Conservation (phyloP, 1,140 invertebrate species). For the Drosophila pachea region DNA sequence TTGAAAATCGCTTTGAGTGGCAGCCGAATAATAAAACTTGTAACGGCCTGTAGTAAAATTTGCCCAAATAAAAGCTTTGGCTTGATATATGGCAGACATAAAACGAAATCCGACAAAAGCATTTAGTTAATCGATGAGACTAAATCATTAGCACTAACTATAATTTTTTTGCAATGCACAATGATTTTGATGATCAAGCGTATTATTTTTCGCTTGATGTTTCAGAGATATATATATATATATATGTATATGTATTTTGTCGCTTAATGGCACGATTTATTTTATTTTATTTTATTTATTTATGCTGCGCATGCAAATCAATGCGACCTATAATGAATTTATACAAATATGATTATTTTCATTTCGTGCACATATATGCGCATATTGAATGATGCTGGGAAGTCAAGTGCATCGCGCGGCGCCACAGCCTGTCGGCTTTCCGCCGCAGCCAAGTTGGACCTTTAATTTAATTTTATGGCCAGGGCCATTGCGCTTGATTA, state of each 20-base stretch:
- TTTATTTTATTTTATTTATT: slow-evolving; percentile 9
- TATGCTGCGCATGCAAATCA: slow-evolving; percentile 14
- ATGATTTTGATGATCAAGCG: too few species aligned
- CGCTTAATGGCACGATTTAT: too few species aligned
- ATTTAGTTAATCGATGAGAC: neutral
- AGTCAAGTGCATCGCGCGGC: slow-evolving; percentile 23
- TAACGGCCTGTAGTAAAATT: neutral
- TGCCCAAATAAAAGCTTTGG: neutral
- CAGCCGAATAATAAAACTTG: slow-evolving; percentile 2
- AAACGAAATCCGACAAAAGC: neutral
- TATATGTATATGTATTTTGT: neutral
- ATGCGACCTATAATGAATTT: slow-evolving; percentile 3
- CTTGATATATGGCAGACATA: too few species aligned
- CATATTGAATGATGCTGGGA: neutral
- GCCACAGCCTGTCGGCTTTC: slow-evolving; percentile 19
- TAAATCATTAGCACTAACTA: neutral
- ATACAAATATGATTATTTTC: slow-evolving; percentile 21
- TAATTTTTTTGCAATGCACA: neutral
- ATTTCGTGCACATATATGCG: neutral
- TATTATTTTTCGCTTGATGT: too few species aligned
- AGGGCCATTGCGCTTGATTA: slow-evolving; percentile 23
- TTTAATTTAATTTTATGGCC: slow-evolving; percentile 36
- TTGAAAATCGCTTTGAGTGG: slow-evolving; percentile 41
- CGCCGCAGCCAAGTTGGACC: slow-evolving; percentile 18
- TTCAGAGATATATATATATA: too few species aligned